Evolutionary conservation across 2,888 invertebrate genomes (phyloP).

Genomic region (Acheta domesticus): DNA sequence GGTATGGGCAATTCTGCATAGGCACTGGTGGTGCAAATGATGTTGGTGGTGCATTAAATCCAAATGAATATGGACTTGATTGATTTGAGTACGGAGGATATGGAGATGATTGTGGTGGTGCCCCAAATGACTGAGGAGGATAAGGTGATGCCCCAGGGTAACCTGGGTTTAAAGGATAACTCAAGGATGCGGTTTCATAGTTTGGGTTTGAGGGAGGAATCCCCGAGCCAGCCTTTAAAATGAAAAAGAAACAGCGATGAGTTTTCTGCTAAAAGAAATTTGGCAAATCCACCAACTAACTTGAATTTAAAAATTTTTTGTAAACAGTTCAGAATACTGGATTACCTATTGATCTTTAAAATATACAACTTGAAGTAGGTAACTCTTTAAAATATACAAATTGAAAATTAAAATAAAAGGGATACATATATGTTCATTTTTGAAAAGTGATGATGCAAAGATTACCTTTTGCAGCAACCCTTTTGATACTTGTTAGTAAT

Average conservation of each 20-base stretch:
- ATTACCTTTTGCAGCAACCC: too few relatives aligned
- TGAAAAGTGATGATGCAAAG: too few relatives aligned
- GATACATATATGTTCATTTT: too few relatives aligned
- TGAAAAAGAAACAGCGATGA: conserved; percentile 26
- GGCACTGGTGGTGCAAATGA: not conserved
- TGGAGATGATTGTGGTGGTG: not conserved
- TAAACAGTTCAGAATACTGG: too few relatives aligned
- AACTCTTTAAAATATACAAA: too few relatives aligned
- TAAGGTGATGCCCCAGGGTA: not conserved
- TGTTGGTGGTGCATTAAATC: not conserved
- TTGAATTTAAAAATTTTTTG: too few relatives aligned
- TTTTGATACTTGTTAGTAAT: too few relatives aligned
- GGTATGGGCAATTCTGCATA: not conserved
- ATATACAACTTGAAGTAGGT: too few relatives aligned
- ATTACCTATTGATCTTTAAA: too few relatives aligned
- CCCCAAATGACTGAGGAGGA: conserved; percentile 25
- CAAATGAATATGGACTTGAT: not conserved
- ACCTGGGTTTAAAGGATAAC: conserved; percentile 31
- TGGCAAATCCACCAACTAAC: too few relatives aligned
- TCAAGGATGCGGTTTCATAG: conserved; percentile 31
- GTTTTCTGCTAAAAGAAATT: too few relatives aligned
- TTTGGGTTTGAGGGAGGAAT: conserved; percentile 33
- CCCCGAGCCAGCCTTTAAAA: conserved; percentile 36
- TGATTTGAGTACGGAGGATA: not conserved
- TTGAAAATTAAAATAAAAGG: too few relatives aligned